A percentile compares a stretch with the other conserved stretches of the same genome.
Conservation (phyloP, 1,140 invertebrate genomes). For the Ceratina japonica region DNA sequence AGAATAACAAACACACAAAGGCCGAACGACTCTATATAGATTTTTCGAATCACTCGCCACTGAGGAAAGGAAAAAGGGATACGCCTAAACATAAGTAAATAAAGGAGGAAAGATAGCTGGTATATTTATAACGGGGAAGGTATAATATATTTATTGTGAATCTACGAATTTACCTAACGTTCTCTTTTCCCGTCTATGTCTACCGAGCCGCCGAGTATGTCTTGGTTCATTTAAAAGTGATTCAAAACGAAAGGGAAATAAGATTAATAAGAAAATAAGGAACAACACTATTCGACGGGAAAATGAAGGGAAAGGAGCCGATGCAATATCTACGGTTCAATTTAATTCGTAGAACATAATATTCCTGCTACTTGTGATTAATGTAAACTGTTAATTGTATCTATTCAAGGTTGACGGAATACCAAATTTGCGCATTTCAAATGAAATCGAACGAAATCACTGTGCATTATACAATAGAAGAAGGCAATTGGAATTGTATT, state of each 20-base stretch:
- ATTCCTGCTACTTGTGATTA: slow-evolving; percentile 36
- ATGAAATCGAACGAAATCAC: slow-evolving; percentile 5
- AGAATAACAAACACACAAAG: background rate
- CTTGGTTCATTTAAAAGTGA: slow-evolving; percentile 25
- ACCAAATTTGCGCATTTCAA: slow-evolving; percentile 13
- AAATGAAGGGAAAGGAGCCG: background rate
- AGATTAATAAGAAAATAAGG: background rate
- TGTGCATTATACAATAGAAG: slow-evolving; percentile 34
- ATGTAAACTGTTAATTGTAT: slow-evolving; percentile 27
- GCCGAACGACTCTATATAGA: slow-evolving; percentile 60
- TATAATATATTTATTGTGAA: slow-evolving; percentile 65
- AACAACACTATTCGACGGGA: background rate
- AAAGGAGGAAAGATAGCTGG: slow-evolving; percentile 31
- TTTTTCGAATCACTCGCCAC: slow-evolving; percentile 67
- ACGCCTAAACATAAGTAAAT: slow-evolving; percentile 32
- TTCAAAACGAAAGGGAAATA: background rate
- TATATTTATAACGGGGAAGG: slow-evolving; percentile 53
- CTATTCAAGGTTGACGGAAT: slow-evolving; percentile 17
- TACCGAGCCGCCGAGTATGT: slow-evolving; percentile 33
- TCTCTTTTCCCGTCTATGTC: slow-evolving; percentile 44
- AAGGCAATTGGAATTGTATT: slow-evolving; percentile 46
- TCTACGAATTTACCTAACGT: slow-evolving; percentile 38
- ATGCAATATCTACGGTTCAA: background rate
- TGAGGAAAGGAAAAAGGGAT: slow-evolving; percentile 42
- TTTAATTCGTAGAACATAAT: slow-evolving; percentile 26